Evolutionary conservation across 2,797 vertebrate species (phyloP).

Genomic region (Periparus ater): DNA sequence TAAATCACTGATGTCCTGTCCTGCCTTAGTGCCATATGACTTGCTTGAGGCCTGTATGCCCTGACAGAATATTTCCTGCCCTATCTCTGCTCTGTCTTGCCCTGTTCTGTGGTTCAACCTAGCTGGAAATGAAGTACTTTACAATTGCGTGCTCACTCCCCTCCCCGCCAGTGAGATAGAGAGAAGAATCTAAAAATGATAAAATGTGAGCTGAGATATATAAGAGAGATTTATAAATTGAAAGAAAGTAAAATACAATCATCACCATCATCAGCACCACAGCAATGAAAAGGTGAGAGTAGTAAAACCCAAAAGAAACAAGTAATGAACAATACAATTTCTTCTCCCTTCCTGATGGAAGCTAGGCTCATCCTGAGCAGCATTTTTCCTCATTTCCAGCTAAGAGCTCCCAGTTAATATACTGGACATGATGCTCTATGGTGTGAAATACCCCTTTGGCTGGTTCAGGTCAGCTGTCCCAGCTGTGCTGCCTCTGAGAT

Average conservation of each 20-base stretch:
- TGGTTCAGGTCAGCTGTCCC: not conserved
- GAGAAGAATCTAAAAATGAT: not conserved
- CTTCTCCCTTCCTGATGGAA: not conserved
- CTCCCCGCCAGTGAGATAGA: not conserved
- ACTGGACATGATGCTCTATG: not conserved
- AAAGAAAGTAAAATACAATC: not conserved
- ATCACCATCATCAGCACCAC: not conserved
- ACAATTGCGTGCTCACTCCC: not conserved
- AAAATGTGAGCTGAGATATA: not conserved
- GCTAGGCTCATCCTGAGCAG: not conserved
- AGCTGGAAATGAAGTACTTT: not conserved
- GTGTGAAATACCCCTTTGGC: not conserved
- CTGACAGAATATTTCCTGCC: not conserved
- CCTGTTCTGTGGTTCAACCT: fast-evolving
- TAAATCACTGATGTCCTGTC: not conserved
- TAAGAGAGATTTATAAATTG: not conserved
- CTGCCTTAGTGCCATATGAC: not conserved
- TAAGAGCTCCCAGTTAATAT: not conserved
- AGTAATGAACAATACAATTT: not conserved
- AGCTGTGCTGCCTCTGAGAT: not conserved
- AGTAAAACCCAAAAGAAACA: not conserved
- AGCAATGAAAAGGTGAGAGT: not conserved
- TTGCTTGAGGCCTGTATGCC: not conserved
- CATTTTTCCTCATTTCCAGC: not conserved
- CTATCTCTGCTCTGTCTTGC: not conserved